phyloP scores from a whole-genome alignment of 2,113 vertebrate genomes.

The Syngnathus typhle region DNA sequence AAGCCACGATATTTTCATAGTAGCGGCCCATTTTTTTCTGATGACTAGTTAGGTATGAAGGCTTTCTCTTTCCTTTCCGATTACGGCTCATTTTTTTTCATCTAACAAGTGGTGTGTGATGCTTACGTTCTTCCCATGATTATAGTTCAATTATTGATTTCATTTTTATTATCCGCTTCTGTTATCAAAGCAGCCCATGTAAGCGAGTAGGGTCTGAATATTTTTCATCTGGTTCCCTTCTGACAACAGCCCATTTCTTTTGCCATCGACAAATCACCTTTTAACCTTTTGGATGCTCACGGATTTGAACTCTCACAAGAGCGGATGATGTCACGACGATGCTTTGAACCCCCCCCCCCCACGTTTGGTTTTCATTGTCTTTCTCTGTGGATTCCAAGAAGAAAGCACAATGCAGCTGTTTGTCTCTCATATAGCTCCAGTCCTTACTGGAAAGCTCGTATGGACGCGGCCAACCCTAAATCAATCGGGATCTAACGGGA shows the following conservation, averaged over 20 bases:
- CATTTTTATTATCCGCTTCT: too few relatives aligned
- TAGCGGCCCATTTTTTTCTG: too few relatives aligned
- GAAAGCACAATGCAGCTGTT: constrained; percentile 1
- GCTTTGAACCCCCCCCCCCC: neutral
- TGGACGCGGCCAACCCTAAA: constrained; percentile 24
- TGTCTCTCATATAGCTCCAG: neutral
- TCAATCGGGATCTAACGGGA: constrained; percentile 54
- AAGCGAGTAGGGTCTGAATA: too few relatives aligned
- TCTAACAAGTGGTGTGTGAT: neutral
- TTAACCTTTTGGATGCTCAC: neutral
- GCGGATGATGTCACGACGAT: neutral
- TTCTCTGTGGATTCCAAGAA: neutral
- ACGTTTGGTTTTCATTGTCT: neutral
- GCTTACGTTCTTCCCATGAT: neutral
- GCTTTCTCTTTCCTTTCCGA: neutral
- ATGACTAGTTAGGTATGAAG: neutral
- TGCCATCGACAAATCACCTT: neutral
- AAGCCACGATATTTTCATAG: too few relatives aligned
- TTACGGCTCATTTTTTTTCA: neutral
- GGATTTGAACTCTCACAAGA: neutral
- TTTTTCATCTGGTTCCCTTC: too few relatives aligned
- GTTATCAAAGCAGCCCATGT: too few relatives aligned
- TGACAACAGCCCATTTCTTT: too few relatives aligned
- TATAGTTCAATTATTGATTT: neutral
- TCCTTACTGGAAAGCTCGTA: constrained; percentile 15